Base-by-base conservation (phyloP, 2,113 vertebrate genomes). In the Archilochus colubris region DNA sequence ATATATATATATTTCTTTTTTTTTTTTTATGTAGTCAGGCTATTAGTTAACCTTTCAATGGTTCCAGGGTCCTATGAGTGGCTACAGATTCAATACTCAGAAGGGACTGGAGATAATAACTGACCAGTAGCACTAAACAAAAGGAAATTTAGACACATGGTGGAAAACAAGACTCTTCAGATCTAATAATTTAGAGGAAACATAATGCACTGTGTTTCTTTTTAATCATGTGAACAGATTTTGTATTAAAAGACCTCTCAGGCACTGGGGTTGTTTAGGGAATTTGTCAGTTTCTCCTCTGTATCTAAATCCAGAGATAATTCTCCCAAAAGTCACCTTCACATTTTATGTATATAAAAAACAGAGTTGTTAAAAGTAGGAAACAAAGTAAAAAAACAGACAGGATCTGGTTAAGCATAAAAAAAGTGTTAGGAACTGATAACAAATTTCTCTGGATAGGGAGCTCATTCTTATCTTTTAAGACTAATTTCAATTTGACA, bases 401-500 rank as follows among this genome's bases (percentile, higher is more conserved):
- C 27, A 58, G 27, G 63, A 59, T 22, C 27, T 87, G 28, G 23
- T 46, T 84, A 91, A 86, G 53, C 36, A 50, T 5, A 17, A 62
- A n/a, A 84, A 84, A 85, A 2, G 2, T 62, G 2, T 67, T 62
- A 70, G 30, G 85, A 74, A 55, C 33, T 57, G 23, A 40, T 82
- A 93, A 44, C 9, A 72, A 61, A 51, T 82, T 95, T 58, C 64
- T 80, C 36, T 83, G 25, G 10, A 57, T 80, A 40, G 50, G 43
- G 43, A 64, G 82, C 91, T 88, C 88, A 23, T 61, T 89, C 81
- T 86, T 89, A 64, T 61, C 54, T 88, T 86, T 93, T 76, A 76
- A 44, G 59, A 79, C 30, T 94, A 89, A 89, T 97, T 93, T 93
- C 28, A 62, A 28, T 89, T 88, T 89, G 30, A 62, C 44, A 63